Conservation (phyloP, 2,888 invertebrate genomes). For the Himalopsyche japonica region DNA sequence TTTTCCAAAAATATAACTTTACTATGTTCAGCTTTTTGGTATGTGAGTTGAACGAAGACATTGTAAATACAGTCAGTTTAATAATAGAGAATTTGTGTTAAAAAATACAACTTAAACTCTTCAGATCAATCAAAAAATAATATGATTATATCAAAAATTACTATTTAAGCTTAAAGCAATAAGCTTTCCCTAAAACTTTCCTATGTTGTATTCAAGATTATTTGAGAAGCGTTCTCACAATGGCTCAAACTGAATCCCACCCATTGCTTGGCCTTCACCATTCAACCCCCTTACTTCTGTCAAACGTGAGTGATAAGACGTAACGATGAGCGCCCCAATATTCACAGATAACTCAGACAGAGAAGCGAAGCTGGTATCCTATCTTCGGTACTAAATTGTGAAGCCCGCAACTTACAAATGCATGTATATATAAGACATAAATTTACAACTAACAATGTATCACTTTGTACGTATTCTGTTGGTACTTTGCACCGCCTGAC, state of each 20-base stretch:
- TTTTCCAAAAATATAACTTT: too few relatives aligned
- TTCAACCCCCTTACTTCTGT: neutral
- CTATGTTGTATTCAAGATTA: neutral
- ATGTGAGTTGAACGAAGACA: too few relatives aligned
- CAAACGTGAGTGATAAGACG: slow-evolving; percentile 12
- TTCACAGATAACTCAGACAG: neutral
- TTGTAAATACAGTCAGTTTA: too few relatives aligned
- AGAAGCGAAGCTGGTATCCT: neutral
- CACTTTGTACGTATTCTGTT: neutral
- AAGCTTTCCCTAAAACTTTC: too few relatives aligned
- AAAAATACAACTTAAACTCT: too few relatives aligned
- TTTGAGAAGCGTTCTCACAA: neutral
- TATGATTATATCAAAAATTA: too few relatives aligned
- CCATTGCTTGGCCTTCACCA: neutral
- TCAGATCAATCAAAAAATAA: too few relatives aligned
- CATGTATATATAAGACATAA: neutral
- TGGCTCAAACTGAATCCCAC: neutral
- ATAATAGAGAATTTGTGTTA: too few relatives aligned
- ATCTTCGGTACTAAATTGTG: neutral
- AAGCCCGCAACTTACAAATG: neutral
- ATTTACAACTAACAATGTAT: neutral
- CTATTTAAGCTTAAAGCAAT: too few relatives aligned
- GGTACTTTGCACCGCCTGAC: neutral
- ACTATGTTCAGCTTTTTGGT: too few relatives aligned
- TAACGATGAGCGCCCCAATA: slow-evolving; percentile 6